Conservation (phyloP, 1,140 invertebrate genomes). For the Stenopsyche tienmushanensis region DNA sequence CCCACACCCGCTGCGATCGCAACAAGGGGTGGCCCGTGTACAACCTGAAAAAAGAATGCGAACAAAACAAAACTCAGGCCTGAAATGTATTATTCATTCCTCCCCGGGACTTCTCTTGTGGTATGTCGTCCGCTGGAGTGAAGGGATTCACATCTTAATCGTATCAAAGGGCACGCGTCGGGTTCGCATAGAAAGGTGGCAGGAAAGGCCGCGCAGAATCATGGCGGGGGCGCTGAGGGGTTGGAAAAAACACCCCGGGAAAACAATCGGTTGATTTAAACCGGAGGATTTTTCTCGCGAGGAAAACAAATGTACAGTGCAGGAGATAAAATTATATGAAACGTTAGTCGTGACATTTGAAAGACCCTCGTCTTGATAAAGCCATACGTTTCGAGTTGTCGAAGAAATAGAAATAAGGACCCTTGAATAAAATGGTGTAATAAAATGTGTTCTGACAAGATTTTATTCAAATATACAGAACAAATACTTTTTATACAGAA, state of each 20-base stretch:
- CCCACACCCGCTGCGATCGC: neutral
- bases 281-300: slow-evolving; percentile 23
- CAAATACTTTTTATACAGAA: too few species aligned
- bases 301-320: neutral
- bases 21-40: neutral
- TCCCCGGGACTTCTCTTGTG: slow-evolving; percentile 22
- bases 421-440: too few species aligned
- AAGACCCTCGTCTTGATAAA: slow-evolving; percentile 23
- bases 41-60: slow-evolving; percentile 27
- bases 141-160: slow-evolving; percentile 36
- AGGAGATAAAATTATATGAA: slow-evolving; percentile 32
- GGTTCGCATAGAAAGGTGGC: neutral
- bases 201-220: neutral
- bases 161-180: slow-evolving; percentile 26
- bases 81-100: slow-evolving; percentile 41
- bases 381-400: slow-evolving; percentile 3
- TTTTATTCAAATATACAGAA: too few species aligned
- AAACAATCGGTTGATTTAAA: slow-evolving; percentile 38
- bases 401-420: too few species aligned
- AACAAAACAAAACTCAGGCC: slow-evolving; percentile 32
- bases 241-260: neutral
- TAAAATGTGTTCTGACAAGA: too few species aligned
- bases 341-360: slow-evolving; percentile 9
- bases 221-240: neutral
- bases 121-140: slow-evolving; percentile 28